Evolutionary conservation across 2,888 invertebrate species (phyloP), one percentile per base, ranked within the genome.

Genomic region (Danaus chrysippus): DNA sequence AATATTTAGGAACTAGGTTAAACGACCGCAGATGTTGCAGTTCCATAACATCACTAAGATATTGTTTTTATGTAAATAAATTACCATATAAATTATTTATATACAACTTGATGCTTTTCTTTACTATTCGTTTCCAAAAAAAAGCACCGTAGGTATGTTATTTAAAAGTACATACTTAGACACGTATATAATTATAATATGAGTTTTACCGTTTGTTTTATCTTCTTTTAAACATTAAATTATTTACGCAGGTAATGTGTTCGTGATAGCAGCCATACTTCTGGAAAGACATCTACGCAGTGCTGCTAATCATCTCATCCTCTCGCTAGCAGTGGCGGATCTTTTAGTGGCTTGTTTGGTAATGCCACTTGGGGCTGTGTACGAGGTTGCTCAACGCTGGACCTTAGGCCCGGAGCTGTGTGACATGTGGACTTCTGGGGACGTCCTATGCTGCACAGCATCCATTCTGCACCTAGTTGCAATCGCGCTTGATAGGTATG

Each of bases 351-450:
- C 97, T 42, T 96, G 95, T 75, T 91, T 95, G 62, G 95, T 95
- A 68, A 95, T 95, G 95, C 95, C 95, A 12, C 87, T 95, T 73
- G 94, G 94, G 61, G 95, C 95, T 61, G 95, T 95, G 70, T 95
- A 95, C 84, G 94, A 95, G 87, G 94, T 95, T 65, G 94, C 94
- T 69, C 93, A 94, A 79, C 93, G 95, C 83, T 97, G 97, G 97
- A 94, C 94, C 72, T 91, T 97, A 70, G 97, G 97, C 61, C 95
- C 96, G 41, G 95, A 95, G 77, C 92, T 97, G 63, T 98, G 98
- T 87, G 97, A 98, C 86, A 96, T 98, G 94, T 98, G 97, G 97
- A 97, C 97, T 42, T 96, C 96, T 43, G 95, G 96, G 64, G 98
- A 98, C 82, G 97, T 98, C 17, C 92, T 98, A 13, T 97, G 97